phyloP scores from a whole-genome alignment of 2,888 invertebrate species.

The Ichneumoninae sp. region DNA sequence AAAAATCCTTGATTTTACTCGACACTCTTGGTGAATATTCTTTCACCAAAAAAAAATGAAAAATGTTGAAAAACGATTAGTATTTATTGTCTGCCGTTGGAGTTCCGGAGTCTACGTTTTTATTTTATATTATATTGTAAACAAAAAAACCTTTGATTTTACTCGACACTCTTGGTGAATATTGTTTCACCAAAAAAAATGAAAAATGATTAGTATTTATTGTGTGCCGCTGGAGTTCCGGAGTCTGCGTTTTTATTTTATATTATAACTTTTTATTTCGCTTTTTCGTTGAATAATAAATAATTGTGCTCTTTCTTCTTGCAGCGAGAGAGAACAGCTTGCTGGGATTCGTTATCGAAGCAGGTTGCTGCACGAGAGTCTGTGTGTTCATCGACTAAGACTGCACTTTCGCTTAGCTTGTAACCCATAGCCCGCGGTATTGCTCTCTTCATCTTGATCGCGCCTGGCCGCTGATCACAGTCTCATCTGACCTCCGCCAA shows the following conservation, averaged over 20 bases:
- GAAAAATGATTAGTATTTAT: no score
- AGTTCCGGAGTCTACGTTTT: no score
- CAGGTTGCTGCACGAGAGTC: slow-evolving; percentile 50
- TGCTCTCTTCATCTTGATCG: slow-evolving; percentile 43
- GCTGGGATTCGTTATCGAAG: slow-evolving; percentile 41
- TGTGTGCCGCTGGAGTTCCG: neutral
- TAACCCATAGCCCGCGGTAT: slow-evolving; percentile 46
- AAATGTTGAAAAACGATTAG: no score
- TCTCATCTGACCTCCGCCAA: slow-evolving; percentile 8
- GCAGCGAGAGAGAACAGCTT: neutral
- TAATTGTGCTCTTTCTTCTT: slow-evolving; percentile 47
- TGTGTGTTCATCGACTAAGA: slow-evolving; percentile 31
- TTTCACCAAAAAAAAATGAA: no score
- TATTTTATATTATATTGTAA: no score
- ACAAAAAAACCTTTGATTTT: no score
- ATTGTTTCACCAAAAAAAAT: no score
- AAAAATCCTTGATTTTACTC: no score
- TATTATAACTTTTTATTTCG: neutral
- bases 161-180: no score
- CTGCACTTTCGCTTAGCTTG: slow-evolving; percentile 61
- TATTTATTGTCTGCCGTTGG: no score
- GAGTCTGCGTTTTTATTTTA: neutral
- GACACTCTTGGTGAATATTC: no score
- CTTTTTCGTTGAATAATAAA: slow-evolving; percentile 24
- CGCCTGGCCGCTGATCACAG: slow-evolving; percentile 17